Base-by-base conservation (phyloP, 2,888 invertebrate species). In the Abrostola tripartita region DNA sequence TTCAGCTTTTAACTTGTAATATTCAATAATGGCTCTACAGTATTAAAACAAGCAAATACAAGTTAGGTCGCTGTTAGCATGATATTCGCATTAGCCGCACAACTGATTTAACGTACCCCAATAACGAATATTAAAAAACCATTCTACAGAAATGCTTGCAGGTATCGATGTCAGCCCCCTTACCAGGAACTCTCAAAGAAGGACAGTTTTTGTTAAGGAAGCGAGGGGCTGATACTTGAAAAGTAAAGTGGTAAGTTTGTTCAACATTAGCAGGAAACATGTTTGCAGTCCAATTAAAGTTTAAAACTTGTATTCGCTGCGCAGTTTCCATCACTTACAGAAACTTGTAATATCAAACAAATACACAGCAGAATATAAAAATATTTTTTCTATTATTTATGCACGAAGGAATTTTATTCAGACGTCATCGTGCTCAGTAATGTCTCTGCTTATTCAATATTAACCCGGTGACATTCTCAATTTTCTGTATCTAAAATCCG, bases 391-490 rank as follows among this genome's bases (percentile, higher is more conserved):
- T 50, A 37, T 6, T 65, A 61, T 52, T 57, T 53, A 63, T 64
- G 42, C 63, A 47, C 52, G 52, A 66, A 35, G 51, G 37, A 51
- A 65, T 62, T 63, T 56, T 47, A 40, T 73, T n/a, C n/a, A n/a
- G n/a, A n/a, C n/a, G n/a, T 40, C 53, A 47, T 56, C 14, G 52
- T 67, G 55, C 50, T 70, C 47, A 41, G 52, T 59, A 54, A 54
- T 66, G 67, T 71, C 63, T 59, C 60, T 47, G 61, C 73, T 75
- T 65, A 72, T 74, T 61, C 52, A 76, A 76, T 78, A 75, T 77
- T 78, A 71, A 78, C 66, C 71, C 61, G 61, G 64, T 47, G 51
- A 61, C 71, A 53, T 61, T 54, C 68, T 67, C 65, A 77, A 79
- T 81, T 81, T 69, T 24, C 24, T 2, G 24, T 24, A 24, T 24